Base-by-base conservation (phyloP, 2,888 invertebrate species). In the Lordiphosa fenestrarum region DNA sequence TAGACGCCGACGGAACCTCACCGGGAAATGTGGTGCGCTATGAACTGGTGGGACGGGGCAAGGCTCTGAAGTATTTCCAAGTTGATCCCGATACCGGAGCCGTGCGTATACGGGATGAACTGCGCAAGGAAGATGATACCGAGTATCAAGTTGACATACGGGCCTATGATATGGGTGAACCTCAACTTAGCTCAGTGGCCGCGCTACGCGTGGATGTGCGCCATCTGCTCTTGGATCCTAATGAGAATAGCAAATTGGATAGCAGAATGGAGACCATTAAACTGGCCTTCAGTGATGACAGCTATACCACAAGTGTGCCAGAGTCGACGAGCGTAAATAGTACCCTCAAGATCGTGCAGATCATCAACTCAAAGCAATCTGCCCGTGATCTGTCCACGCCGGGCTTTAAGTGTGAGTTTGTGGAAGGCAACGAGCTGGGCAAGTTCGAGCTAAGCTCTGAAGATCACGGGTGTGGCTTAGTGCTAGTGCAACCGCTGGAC, bases 101-200 rank as follows among this genome's bases (percentile, higher is more conserved):
- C 0, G 90, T 98, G 13, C 91, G 94, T 52, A 94, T 97, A 0
- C 92, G 95, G 25, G 96, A 96, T 85, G 96, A 96, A 86, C 88
- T 97, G 50, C 92, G 94, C 55, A 96, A 96, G 88, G 96, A 96
- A 88, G 93, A 94, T 7, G 95, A 95, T 83, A 95, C 94, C 38
- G 96, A 97, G 90, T 96, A 96, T 89, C 95, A 95, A 88, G 95
- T 96, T 65, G 95, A 96, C 77, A 94, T 97, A 0, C 92, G 94
- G 81, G 96, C 96, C 0, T 95, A 94, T 82, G 97, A 97, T 84
- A 92, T 95, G 86, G 97, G 95, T 0, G 95, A 95, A 40, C 97
- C 95, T 0, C 94, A 95, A 76, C 91, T 96, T 76, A 95, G 95
- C 0, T 95, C 96, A 0, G 94, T 95, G 0, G 93, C 94, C 6